Evolutionary conservation across 1,140 invertebrate genomes (phyloP).

Genomic region (Drosophila baimaii): DNA sequence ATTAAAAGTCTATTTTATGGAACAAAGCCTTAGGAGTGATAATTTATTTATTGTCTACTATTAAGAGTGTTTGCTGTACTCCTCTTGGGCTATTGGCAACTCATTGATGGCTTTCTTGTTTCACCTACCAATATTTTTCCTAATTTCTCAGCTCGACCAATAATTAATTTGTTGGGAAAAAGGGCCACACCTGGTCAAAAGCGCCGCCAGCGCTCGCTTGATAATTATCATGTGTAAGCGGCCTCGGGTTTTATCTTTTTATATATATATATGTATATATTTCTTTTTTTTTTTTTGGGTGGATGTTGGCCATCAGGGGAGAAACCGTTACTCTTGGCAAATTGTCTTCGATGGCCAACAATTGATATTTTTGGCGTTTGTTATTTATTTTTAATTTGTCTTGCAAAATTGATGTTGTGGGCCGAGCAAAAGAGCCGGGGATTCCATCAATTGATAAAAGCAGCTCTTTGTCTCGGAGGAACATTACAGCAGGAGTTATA

Average conservation of each 20-base stretch:
- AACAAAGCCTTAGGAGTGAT: no score
- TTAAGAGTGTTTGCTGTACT: not conserved
- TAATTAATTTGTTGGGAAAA: constrained; percentile 76
- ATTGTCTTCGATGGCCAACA: constrained; percentile 45
- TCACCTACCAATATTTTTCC: constrained; percentile 39
- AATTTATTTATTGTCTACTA: not conserved
- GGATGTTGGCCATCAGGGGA: constrained; percentile 8
- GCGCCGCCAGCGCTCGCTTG: constrained; percentile 49
- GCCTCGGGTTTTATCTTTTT: constrained; percentile 28
- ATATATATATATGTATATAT: no score
- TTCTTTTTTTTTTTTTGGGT: constrained; percentile 2
- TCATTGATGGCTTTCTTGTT: constrained; percentile 18
- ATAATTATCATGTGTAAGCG: constrained; percentile 69
- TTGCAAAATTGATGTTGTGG: constrained; percentile 29
- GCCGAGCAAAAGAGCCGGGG: constrained; percentile 21
- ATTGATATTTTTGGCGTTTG: constrained; percentile 30
- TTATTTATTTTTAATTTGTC: constrained; percentile 49
- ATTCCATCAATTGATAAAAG: constrained; percentile 19
- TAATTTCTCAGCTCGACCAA: constrained; percentile 33
- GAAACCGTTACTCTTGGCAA: constrained; percentile 38
- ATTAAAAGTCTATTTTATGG: not conserved
- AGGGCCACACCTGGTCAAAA: constrained; percentile 79
- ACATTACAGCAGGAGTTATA: constrained; percentile 22
- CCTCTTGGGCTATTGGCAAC: constrained; percentile 23
- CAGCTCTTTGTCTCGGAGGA: constrained; percentile 25